Conservation (phyloP, 2,113 vertebrate genomes). For the Baryphthengus martii region DNA sequence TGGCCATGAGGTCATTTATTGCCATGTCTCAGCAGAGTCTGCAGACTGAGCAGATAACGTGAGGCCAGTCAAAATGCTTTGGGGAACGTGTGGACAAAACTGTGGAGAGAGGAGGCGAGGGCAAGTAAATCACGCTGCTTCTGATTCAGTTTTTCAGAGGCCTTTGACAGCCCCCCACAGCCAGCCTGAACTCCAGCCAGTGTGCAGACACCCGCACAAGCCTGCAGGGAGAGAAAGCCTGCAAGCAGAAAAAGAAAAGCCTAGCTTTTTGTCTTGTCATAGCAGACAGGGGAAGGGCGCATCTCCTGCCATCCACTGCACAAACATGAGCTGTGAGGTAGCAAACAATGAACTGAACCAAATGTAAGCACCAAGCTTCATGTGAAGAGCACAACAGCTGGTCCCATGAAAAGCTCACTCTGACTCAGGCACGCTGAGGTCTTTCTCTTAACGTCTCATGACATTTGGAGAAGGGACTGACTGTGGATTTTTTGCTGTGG, state of each 20-base stretch:
- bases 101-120: not conserved
- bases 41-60: not conserved
- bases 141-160: not conserved
- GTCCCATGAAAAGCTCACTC: rapidly evolving
- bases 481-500: not conserved
- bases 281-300: rapidly evolving
- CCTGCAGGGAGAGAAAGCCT: rapidly evolving
- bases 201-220: rapidly evolving
- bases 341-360: not conserved
- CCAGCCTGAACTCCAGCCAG: not conserved
- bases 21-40: not conserved
- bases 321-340: not conserved
- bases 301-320: not conserved
- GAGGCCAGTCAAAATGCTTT: not conserved
- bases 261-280: not conserved
- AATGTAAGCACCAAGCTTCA: rapidly evolving
- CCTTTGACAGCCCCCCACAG: rapidly evolving
- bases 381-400: rapidly evolving
- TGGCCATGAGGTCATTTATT: rapidly evolving
- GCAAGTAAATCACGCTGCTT: not conserved
- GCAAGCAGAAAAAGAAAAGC: not conserved
- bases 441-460: rapidly evolving
- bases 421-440: no score
- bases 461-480: no score
- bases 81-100: rapidly evolving